Base-by-base conservation (phyloP, 2,113 vertebrate genomes). In the Acrocephalus arundinaceus region DNA sequence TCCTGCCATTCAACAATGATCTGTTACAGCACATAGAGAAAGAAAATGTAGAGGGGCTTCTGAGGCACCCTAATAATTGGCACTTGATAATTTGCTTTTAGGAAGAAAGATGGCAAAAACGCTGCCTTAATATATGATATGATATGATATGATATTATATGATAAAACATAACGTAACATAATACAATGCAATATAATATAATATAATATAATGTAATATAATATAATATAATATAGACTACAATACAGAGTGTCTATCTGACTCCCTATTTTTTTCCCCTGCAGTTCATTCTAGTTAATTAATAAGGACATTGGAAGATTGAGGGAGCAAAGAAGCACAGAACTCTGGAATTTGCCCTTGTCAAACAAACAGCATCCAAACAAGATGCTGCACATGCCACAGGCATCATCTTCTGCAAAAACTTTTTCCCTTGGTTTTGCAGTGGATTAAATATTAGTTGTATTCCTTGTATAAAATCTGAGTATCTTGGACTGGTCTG, bases 281-380 rank as follows among this genome's bases (percentile, higher is more conserved):
- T 48, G 5, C 14, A 22, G 10, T 79, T 93, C 22, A 5, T 25
- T 59, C 0, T 2, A 25, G 31, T 24, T 46, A 16, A 19, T 66
- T 78, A 55, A 28, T 54, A 27, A 59, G 11, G 35, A 18, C 1
- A 0, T 46, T 72, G 87, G 31, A 51, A 23, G 45, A 63, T 6
- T 2, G 8, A 45, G 57, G 24, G 19, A 62, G 41, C 25, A 45
- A 10, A 41, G 25, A 7, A 82, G 24, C 48, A 67, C 11, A 20
- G 46, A 79, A 17, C 12, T 41, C 31, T 71, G 51, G 33, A 66
- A 14, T 31, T 52, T 66, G 24, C 43, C 13, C 46, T 43, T 74
- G 30, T 33, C 0, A 0, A 63, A 24, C 51, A 15, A 25, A 4
- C 15, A 67, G 79, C 74, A 10, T n/a, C 3, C 4, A 39, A 17